Evolutionary conservation across 2,113 vertebrate genomes (phyloP), one percentile per base, ranked within the genome.

Genomic region (Coracopsis vasa): DNA sequence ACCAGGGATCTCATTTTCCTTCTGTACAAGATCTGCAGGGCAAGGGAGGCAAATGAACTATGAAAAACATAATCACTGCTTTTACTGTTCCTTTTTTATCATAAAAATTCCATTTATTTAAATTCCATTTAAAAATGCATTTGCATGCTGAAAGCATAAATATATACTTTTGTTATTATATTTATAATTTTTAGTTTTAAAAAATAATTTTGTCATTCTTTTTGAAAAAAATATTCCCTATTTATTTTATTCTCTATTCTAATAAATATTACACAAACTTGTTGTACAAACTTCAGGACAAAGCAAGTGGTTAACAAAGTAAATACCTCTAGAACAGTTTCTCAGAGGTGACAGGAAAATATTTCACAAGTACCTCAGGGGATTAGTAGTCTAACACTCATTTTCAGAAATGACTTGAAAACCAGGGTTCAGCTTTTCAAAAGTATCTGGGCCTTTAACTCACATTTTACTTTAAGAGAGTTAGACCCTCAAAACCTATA

Each of bases 31-130:
- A 97, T 98, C 98, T 98, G 96, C 97, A 98, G 98, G 97, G 98
- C 97, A 98, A 98, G 95, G 95, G 96, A 97, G 96, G 95, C 97
- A 98, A 98, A 98, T 98, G 98, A 98, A 98, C 97, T 98, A 98
- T 98, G 97, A 98, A 98, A 98, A 98, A 97, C 60, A 97, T 98
- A 98, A 98, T 98, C 98, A 98, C 94, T 97, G 97, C 81, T 97
- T 98, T 98, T 98, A 97, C 86, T 97, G 94, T 94, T 97, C 91
- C 87, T 97, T 98, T 98, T 97, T 97, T 97, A 92, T 96, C 96
- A 97, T 97, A 98, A 98, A 98, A 98, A 97, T 85, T 97, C 97
- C 90, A 98, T 98, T 98, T 98, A 97, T 97, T 98, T 97, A 98
- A 97, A 98, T 97, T 98, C 96, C 95, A 98, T 98, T 98, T 95